Percentiles rank a stretch among this genome's conserved stretches.
Conservation (phyloP, 2,113 vertebrate species). For the Labrus mixtus region DNA sequence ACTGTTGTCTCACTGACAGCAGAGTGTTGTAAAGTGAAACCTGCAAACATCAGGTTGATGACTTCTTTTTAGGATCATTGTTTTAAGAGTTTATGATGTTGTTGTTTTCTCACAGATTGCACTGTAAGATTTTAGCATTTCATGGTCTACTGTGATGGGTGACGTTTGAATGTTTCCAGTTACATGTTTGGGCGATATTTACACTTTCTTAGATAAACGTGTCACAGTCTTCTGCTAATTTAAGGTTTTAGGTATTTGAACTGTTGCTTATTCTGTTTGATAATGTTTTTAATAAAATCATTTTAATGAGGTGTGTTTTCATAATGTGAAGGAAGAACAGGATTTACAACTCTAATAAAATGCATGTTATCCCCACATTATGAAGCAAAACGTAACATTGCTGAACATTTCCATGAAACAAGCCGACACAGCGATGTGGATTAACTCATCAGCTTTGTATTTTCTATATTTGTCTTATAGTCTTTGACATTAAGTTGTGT, state of each 20-base stretch:
- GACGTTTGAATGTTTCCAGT: neutral
- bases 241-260: constrained; percentile 4
- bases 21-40: constrained; percentile 2
- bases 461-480: neutral
- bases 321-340: neutral
- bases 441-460: constrained; percentile 1
- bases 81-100: neutral
- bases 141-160: neutral
- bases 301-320: neutral
- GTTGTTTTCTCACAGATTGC: neutral
- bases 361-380: neutral
- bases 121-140: neutral
- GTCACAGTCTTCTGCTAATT: neutral
- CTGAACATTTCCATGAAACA: neutral
- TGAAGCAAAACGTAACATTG: neutral
- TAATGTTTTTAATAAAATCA: neutral
- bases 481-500: neutral
- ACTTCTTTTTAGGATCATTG: neutral
- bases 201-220: neutral
- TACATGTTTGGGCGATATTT: neutral
- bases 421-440: neutral
- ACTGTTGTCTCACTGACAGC: constrained; percentile 36
- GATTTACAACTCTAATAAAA: neutral
- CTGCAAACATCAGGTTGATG: neutral
- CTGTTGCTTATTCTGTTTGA: neutral